Evolutionary conservation across 2,113 vertebrate species (phyloP).

Genomic region (Toxotes chatareus): DNA sequence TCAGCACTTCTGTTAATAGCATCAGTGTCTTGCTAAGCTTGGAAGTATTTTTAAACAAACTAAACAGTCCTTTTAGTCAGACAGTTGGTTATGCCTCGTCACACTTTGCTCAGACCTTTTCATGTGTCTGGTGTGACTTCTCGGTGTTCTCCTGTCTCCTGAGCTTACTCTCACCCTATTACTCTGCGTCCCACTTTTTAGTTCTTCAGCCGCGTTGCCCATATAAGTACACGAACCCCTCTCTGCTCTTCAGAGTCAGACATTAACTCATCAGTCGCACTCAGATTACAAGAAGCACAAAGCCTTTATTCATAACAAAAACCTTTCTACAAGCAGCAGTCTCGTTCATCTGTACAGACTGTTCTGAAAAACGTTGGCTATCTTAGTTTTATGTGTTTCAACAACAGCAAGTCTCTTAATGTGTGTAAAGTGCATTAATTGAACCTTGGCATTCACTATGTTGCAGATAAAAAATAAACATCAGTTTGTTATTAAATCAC

Average conservation of each 20-base stretch:
- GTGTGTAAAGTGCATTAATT: conserved; percentile 56
- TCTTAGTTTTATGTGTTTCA: neutral
- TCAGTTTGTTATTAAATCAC: neutral
- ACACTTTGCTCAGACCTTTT: conserved; percentile 17
- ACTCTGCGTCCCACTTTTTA: conserved; percentile 41
- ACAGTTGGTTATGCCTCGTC: neutral
- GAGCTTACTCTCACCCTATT: conserved; percentile 25
- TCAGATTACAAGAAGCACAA: conserved; percentile 34
- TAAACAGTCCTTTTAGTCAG: neutral
- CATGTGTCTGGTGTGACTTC: conserved; percentile 23
- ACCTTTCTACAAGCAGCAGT: conserved; percentile 19
- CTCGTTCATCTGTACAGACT: conserved; percentile 15
- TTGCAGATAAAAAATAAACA: neutral
- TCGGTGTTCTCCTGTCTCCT: conserved; percentile 6
- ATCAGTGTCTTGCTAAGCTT: neutral
- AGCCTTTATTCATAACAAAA: conserved; percentile 67
- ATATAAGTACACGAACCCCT: conserved; percentile 61
- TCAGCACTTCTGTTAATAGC: neutral
- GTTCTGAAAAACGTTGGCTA: neutral
- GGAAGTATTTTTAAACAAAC: conserved; percentile 29
- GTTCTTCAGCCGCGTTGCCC: conserved; percentile 45
- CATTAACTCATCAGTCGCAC: conserved; percentile 49
- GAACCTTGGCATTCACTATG: conserved; percentile 18
- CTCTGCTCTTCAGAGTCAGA: conserved; percentile 22
- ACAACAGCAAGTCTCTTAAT: conserved; percentile 6